phyloP scores from a whole-genome alignment of 2,113 vertebrate genomes.

The Trinectes maculatus region DNA sequence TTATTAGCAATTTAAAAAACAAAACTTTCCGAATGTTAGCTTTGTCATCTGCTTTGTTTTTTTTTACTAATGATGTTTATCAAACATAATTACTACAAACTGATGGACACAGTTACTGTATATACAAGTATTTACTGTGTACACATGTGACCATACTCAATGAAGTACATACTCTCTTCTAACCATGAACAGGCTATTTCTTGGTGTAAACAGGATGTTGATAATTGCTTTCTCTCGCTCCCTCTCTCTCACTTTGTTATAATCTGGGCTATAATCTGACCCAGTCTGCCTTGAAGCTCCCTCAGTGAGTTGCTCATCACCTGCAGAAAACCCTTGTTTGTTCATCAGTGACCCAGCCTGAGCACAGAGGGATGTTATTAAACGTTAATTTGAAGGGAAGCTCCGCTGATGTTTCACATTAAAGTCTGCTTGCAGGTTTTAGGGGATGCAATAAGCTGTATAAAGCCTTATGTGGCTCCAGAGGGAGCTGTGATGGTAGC shows the following conservation, averaged over 20 bases:
- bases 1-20: not conserved
- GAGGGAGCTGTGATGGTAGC: too few relatives aligned
- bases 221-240: conserved; percentile 28
- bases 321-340: too few relatives aligned
- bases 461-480: too few relatives aligned
- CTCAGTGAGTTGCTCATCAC: too few relatives aligned
- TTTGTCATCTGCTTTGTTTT: not conserved
- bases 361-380: too few relatives aligned
- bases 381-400: too few relatives aligned
- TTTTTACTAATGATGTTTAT: not conserved
- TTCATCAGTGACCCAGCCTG: too few relatives aligned
- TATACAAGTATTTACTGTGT: not conserved
- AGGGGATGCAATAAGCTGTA: too few relatives aligned
- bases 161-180: not conserved
- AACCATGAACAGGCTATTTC: conserved; percentile 1
- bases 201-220: conserved; percentile 54
- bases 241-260: not conserved
- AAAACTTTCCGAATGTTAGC: not conserved
- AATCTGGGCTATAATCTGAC: too few relatives aligned
- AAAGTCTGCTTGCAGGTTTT: too few relatives aligned
- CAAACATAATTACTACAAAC: conserved; percentile 5
- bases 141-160: conserved; percentile 11
- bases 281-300: too few relatives aligned
- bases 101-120: conserved; percentile 2
- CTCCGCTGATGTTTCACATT: too few relatives aligned